These are phyloP conservation scores for Pituophis catenifer DNA, from an alignment of 2,113 vertebrate genomes.

Conservation along the genomic window DNA sequence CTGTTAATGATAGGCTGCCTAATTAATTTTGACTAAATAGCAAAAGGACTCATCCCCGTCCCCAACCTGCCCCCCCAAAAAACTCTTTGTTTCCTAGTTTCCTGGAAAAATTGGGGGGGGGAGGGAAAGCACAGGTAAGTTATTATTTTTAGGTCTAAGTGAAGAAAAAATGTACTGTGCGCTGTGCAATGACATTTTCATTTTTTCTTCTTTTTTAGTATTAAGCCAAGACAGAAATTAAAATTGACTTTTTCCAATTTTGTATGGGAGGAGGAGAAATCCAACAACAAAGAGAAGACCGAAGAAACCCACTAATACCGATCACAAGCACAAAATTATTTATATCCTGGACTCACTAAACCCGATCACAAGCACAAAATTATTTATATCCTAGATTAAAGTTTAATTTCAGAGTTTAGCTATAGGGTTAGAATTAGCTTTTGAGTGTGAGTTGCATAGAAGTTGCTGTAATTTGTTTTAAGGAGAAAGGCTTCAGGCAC, in stretches of 20 bases:
- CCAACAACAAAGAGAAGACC: conserved; percentile 13
- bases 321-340: conserved; percentile 77
- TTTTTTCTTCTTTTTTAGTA: neutral
- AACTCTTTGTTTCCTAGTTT: neutral
- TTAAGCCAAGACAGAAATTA: neutral
- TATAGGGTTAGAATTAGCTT: conserved; percentile 79
- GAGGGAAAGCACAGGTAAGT: neutral
- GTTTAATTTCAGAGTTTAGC: conserved; percentile 82
- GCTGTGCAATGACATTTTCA: neutral
- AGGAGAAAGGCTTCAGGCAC: conserved; percentile 79
- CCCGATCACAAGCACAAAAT: conserved; percentile 75
- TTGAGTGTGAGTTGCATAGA: conserved; percentile 80
- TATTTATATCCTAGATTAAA: conserved; percentile 83
- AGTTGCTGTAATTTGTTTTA: conserved; percentile 84
- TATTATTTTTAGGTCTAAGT: neutral
- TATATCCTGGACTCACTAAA: conserved; percentile 72
- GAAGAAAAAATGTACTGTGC: neutral
- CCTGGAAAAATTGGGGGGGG: neutral
- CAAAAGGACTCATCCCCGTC: neutral
- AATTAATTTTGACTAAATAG: neutral
- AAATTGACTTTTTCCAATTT: neutral
- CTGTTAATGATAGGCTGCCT: neutral
- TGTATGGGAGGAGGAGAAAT: neutral
- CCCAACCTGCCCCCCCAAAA: fast-evolving
- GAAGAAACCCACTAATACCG: conserved; percentile 67